A percentile compares a stretch with the other conserved stretches of the same genome.
These are phyloP conservation scores for Halocynthia roretzi DNA, from an alignment of 23 tunicate genomes.

Conservation along the genomic window DNA sequence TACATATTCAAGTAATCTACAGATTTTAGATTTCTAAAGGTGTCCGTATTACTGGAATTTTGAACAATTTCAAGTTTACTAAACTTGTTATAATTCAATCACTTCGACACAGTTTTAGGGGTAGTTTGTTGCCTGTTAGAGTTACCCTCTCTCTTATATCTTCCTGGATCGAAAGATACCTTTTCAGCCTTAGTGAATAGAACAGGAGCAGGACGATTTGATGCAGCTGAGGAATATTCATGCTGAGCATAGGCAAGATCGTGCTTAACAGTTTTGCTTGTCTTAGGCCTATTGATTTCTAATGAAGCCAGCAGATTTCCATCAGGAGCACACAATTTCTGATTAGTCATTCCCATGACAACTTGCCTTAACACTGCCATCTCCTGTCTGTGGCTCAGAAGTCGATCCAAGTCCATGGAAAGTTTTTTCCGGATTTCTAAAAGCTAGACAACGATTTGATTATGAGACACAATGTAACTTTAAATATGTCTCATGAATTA, in stretches of 20 bases:
- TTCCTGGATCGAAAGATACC: constrained; percentile 20
- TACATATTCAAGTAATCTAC: no score
- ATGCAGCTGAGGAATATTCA: not conserved
- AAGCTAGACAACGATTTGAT: constrained; percentile 25
- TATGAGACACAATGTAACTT: not conserved
- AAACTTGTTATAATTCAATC: no score
- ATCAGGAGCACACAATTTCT: constrained; percentile 10
- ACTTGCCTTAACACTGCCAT: constrained; percentile 60
- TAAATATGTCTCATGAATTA: not conserved
- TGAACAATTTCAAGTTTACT: no score
- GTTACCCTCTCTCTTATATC: constrained; percentile 16
- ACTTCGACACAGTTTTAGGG: no score
- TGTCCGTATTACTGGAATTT: no score
- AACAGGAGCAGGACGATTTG: constrained; percentile 27
- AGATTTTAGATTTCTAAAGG: no score
- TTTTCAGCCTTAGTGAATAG: constrained; percentile 39
- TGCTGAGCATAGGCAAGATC: no score
- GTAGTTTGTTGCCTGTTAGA: no score
- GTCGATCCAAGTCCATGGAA: constrained; percentile 69
- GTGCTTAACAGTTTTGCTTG: constrained; percentile 17
- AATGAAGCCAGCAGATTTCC: constrained; percentile 38
- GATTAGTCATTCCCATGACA: constrained; percentile 41
- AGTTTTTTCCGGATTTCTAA: constrained; percentile 43
- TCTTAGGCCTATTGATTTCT: constrained; percentile 12
- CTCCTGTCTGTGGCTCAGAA: constrained; percentile 74